Percentiles rank a stretch among this genome's conserved stretches.
These are phyloP conservation scores for Aphodius sticticus DNA, from an alignment of 2,888 invertebrate genomes.

Conservation along the genomic window DNA sequence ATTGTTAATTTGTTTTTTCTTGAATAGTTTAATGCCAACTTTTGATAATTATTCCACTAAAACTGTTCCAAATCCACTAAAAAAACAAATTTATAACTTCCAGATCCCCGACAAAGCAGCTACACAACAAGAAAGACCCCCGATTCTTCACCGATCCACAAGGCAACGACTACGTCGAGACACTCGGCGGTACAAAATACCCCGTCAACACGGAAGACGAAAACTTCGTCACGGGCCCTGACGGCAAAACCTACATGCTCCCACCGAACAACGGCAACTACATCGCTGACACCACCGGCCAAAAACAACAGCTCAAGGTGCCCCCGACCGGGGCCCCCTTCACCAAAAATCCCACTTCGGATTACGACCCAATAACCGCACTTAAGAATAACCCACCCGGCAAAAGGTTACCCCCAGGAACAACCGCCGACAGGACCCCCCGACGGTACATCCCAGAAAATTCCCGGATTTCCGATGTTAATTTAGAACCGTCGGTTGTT, in stretches of 20 bases:
- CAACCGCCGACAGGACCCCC: conserved; percentile 23
- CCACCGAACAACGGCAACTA: conserved; percentile 31
- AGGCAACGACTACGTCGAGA: conserved; percentile 30
- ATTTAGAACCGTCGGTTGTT: conserved; percentile 50
- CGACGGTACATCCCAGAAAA: conserved; percentile 19
- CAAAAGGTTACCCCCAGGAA: conserved; percentile 29
- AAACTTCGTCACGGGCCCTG: conserved; percentile 28
- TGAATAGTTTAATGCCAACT: too few relatives aligned
- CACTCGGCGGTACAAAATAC: conserved; percentile 23
- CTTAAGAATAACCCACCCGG: conserved; percentile 24
- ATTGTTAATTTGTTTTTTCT: too few relatives aligned
- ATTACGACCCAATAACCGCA: conserved; percentile 30
- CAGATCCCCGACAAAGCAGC: neutral
- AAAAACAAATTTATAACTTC: neutral
- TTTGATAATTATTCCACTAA: too few relatives aligned
- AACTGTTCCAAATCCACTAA: too few relatives aligned
- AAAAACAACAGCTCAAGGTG: conserved; percentile 24
- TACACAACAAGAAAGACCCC: conserved; percentile 24
- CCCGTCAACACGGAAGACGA: conserved; percentile 33
- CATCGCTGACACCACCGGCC: conserved; percentile 30
- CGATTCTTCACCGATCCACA: conserved; percentile 27
- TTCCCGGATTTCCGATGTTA: conserved; percentile 45
- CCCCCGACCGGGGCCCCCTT: conserved; percentile 14
- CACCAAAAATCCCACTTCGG: conserved; percentile 13
- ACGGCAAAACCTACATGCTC: conserved; percentile 32